Base-by-base conservation (phyloP, 37 sponge, comb jelly and placozoan species). In the Beroe ovata region DNA sequence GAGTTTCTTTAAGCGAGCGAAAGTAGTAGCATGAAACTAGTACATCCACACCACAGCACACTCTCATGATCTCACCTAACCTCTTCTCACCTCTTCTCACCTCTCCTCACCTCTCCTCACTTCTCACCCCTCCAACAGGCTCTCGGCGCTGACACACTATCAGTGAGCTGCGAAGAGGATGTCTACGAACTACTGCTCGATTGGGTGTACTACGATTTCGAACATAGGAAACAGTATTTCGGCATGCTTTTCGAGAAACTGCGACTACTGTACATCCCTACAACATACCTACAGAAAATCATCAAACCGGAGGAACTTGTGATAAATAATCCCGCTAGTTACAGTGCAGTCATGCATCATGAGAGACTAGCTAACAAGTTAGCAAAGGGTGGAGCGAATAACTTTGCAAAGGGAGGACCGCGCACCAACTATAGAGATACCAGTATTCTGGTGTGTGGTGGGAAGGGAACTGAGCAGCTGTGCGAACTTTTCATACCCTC, bases 181-280 rank as follows among this genome's bases (percentile, higher is more conserved):
- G 84, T 77, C 11, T 77, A 77, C 28, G 84, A 77, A 26, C 84
- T 77, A 28, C 84, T 77, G 26, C 54, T 77, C 18, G 84, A 77
- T 29, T 77, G 84, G 84, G 54, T 42, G 28, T 77, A 77, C 84
- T 77, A 77, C 54, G 84, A 77, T 19, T 77, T 40, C 42, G 54
- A 39, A 28, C 54, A 21, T 6, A 77, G 84, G 33, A 77, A 77
- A 25, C 54, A 77, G 38, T 42, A 77, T 36, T 77, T 77, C 28
- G 54, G 54, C 6, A 42, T 77, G 2, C 54, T 77, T 2, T 77
- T 77, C 21, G 84, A 77, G 54, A 35, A 30, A 11, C 54, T 77
- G 4, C 26, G 84, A 25, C 84, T 77, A 19, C 54, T 35, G 4
- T 77, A 77, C 54, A 42, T 77, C 23, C 84, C 84, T 1, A 36